These are phyloP conservation scores for Oreocharis arfaki DNA, from an alignment of 2,113 vertebrate genomes.

Conservation along the genomic window DNA sequence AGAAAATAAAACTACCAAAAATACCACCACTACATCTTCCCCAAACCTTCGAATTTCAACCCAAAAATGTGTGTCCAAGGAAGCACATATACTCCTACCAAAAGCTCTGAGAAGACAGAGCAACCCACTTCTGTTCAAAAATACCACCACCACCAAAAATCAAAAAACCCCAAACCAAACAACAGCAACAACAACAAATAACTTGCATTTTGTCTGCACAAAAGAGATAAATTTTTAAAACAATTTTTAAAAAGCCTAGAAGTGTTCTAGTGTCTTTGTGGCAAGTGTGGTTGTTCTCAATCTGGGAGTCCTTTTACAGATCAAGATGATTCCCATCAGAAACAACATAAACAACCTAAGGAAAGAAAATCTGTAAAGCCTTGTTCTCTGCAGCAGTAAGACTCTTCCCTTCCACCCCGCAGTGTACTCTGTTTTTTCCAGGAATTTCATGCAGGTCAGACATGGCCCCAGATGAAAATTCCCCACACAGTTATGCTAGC, in stretches of 20 bases:
- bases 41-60: background rate
- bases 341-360: background rate
- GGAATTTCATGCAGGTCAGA: background rate
- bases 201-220: background rate
- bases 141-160: background rate
- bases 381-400: background rate
- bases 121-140: background rate
- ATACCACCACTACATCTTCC: background rate
- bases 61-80: background rate
- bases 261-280: background rate
- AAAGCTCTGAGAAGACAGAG: background rate
- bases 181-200: background rate
- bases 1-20: background rate
- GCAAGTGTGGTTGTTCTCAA: background rate
- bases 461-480: background rate
- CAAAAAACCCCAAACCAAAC: background rate
- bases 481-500: background rate
- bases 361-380: background rate
- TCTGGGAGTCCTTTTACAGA: background rate
- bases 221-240: background rate
- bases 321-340: background rate
- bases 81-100: background rate
- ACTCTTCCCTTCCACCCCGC: background rate
- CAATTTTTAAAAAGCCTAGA: accelerated
- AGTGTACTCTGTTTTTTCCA: background rate